Conservation (phyloP, 2,888 invertebrate genomes). For the Drosophila barbarae region DNA sequence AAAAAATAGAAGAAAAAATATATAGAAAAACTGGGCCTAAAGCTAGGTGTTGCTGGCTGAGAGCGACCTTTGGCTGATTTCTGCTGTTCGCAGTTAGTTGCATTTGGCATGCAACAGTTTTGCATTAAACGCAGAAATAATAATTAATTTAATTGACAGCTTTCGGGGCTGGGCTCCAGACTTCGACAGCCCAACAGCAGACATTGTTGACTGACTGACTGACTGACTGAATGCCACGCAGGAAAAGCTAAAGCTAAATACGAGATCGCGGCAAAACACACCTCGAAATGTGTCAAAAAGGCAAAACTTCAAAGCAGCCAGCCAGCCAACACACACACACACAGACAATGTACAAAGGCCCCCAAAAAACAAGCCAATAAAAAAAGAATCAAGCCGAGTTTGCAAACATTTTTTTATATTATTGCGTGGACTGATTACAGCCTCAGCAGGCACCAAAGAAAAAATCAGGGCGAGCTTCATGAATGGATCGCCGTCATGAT, state of each 20-base stretch:
- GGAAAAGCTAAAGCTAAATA: slow-evolving; percentile 61
- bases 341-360: slow-evolving; percentile 27
- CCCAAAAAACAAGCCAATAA: slow-evolving; percentile 55
- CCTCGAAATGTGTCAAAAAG: slow-evolving; percentile 73
- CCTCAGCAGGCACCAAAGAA: slow-evolving; percentile 24
- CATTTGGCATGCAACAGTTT: slow-evolving; percentile 41
- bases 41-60: slow-evolving; percentile 60
- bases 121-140: slow-evolving; percentile 66
- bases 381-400: slow-evolving; percentile 54
- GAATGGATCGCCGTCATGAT: slow-evolving; percentile 58
- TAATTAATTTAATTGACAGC: slow-evolving; percentile 79
- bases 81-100: slow-evolving; percentile 39
- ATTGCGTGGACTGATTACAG: slow-evolving; percentile 77
- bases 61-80: slow-evolving; percentile 50
- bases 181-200: slow-evolving; percentile 33
- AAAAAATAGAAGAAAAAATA: slow-evolving; percentile 4
- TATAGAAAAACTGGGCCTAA: slow-evolving; percentile 45
- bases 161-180: slow-evolving; percentile 70
- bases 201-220: slow-evolving; percentile 38
- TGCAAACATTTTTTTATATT: slow-evolving; percentile 62
- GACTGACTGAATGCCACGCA: slow-evolving; percentile 71
- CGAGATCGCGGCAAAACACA: slow-evolving; percentile 67
- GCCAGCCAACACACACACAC: slow-evolving; percentile 43
- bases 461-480: slow-evolving; percentile 61
- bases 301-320: slow-evolving; percentile 44